phyloP scores from a whole-genome alignment of 2,113 vertebrate genomes.

The Ceyx cyanopectus region DNA sequence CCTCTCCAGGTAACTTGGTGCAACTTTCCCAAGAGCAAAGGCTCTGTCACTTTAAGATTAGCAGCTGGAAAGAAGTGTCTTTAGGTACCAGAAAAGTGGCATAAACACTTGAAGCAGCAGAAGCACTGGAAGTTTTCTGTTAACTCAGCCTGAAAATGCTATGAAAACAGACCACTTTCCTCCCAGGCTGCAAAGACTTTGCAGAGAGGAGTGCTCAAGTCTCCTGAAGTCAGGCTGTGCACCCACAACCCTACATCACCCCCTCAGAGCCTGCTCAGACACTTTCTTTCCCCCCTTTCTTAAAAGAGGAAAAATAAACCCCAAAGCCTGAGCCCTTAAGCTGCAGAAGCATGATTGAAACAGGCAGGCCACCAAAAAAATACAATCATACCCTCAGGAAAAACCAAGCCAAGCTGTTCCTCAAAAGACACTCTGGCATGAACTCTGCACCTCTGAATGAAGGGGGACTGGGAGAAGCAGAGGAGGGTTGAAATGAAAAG shows the following conservation, averaged over 20 bases:
- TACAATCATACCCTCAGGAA: background rate
- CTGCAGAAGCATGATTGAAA: background rate
- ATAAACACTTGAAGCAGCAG: background rate
- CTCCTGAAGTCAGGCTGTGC: background rate
- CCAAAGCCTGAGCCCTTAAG: background rate
- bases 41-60: conserved; percentile 16
- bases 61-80: background rate
- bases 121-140: conserved; percentile 18
- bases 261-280: background rate
- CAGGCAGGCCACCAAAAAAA: background rate
- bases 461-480: background rate
- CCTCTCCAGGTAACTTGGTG: background rate
- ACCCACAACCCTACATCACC: background rate
- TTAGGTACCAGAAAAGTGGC: conserved; percentile 16
- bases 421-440: background rate
- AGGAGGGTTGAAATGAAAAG: background rate
- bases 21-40: background rate
- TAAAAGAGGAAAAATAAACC: background rate
- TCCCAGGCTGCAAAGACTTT: background rate
- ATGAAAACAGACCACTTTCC: background rate
- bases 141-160: background rate
- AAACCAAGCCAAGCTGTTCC: background rate
- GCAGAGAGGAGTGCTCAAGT: background rate
- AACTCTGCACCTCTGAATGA: background rate
- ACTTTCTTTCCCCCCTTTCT: background rate